These are phyloP conservation scores for Petaurus breviceps DNA, from an alignment of 2,113 vertebrate species.

Conservation along the genomic window DNA sequence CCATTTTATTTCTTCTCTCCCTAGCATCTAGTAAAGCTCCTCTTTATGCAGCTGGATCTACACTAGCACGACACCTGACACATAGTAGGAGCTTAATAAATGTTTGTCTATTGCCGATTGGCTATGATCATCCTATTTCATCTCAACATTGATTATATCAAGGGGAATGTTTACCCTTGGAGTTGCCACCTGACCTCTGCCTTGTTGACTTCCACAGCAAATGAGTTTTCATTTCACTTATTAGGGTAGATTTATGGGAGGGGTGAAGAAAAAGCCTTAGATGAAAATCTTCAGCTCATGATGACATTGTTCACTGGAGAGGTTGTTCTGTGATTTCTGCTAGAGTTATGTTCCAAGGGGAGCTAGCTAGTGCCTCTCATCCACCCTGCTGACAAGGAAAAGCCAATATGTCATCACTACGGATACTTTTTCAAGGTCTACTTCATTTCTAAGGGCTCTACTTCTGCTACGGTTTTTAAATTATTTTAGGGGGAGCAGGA, in stretches of 20 bases:
- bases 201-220: not conserved
- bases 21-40: not conserved
- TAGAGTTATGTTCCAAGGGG: not conserved
- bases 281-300: not conserved
- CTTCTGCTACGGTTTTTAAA: not conserved
- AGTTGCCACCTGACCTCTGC: not conserved
- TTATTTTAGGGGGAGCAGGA: not conserved
- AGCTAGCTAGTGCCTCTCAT: not conserved
- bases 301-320: not conserved
- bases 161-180: not conserved
- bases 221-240: not conserved
- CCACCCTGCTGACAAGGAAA: not conserved
- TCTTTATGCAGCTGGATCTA: not conserved
- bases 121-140: not conserved
- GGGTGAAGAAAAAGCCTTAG: not conserved
- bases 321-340: not conserved
- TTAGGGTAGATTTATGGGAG: not conserved
- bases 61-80: not conserved
- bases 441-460: not conserved
- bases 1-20: not conserved
- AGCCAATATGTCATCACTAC: not conserved
- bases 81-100: not conserved
- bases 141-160: not conserved
- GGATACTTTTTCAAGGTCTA: not conserved
- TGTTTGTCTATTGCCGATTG: not conserved